Evolutionary conservation across 2,888 invertebrate species (phyloP).

Genomic region (Zaprionus lineosus): DNA sequence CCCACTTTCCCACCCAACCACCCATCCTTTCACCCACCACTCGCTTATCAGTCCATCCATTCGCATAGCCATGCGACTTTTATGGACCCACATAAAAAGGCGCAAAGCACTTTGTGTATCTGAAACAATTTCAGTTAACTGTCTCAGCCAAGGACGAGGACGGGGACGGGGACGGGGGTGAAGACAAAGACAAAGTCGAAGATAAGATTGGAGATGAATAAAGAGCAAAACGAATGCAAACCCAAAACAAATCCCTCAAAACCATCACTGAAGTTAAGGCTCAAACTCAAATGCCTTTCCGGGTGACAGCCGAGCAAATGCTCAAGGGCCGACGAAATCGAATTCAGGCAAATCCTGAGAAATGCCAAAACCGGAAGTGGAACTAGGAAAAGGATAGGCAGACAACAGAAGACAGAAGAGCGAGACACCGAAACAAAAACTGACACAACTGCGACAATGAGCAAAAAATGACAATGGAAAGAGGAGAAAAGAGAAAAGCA

Average conservation of each 20-base stretch:
- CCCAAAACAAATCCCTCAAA: slow-evolving; percentile 62
- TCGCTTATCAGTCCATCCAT: no score
- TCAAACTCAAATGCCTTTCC: neutral
- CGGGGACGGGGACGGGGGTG: neutral
- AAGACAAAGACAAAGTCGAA: slow-evolving; percentile 7
- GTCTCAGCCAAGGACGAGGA: neutral
- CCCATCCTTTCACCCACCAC: neutral
- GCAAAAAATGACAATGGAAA: slow-evolving; percentile 44
- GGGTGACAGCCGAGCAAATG: slow-evolving; percentile 8
- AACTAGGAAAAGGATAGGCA: neutral
- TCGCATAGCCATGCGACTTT: slow-evolving; percentile 45
- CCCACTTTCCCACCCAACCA: no score
- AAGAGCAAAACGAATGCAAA: slow-evolving; percentile 10
- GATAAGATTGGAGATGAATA: no score
- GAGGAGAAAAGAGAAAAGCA: slow-evolving; percentile 20
- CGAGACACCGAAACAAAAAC: slow-evolving; percentile 9
- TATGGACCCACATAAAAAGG: slow-evolving; percentile 62
- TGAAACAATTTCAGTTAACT: slow-evolving; percentile 51
- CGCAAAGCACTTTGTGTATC: slow-evolving; percentile 60
- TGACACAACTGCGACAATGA: slow-evolving; percentile 31
- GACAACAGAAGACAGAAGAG: neutral
- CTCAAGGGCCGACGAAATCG: neutral
- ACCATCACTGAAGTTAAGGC: slow-evolving; percentile 47
- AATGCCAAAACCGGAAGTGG: neutral
- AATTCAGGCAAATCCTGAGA: neutral